These are phyloP conservation scores for Falco concolor DNA, from an alignment of 2,797 vertebrate species.

Conservation along the genomic window DNA sequence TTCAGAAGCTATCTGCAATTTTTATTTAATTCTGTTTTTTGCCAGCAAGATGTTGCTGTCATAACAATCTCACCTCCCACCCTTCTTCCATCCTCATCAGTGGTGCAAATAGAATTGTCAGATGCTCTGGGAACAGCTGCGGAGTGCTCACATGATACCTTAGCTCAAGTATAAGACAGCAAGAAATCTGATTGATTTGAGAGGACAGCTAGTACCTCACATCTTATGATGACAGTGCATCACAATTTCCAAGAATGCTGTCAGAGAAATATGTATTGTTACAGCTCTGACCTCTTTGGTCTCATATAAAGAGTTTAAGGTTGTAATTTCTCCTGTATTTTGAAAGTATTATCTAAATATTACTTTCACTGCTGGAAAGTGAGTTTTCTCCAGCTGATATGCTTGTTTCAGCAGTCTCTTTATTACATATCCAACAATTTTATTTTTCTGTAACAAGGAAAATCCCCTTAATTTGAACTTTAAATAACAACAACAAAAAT, in stretches of 20 bases:
- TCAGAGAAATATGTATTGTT: neutral
- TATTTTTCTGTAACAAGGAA: neutral
- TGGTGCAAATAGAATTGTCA: neutral
- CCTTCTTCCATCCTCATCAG: neutral
- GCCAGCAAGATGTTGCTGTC: neutral
- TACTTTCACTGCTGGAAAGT: neutral
- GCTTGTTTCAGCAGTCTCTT: neutral
- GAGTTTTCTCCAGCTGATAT: neutral
- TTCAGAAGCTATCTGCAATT: neutral
- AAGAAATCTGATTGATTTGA: neutral
- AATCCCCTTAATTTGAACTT: neutral
- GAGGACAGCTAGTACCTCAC: neutral
- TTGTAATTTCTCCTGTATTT: neutral
- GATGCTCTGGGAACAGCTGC: neutral
- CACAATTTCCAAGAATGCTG: neutral
- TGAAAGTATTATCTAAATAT: neutral
- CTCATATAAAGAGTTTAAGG: neutral
- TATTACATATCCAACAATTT: neutral
- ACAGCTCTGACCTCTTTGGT: neutral
- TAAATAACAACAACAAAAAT: neutral
- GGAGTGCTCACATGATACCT: neutral
- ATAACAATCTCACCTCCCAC: neutral
- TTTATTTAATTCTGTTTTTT: neutral
- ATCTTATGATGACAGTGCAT: neutral
- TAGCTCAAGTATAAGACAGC: neutral